Evolutionary conservation across 2,888 invertebrate genomes (phyloP).

Genomic region (Thymelicus lineola): DNA sequence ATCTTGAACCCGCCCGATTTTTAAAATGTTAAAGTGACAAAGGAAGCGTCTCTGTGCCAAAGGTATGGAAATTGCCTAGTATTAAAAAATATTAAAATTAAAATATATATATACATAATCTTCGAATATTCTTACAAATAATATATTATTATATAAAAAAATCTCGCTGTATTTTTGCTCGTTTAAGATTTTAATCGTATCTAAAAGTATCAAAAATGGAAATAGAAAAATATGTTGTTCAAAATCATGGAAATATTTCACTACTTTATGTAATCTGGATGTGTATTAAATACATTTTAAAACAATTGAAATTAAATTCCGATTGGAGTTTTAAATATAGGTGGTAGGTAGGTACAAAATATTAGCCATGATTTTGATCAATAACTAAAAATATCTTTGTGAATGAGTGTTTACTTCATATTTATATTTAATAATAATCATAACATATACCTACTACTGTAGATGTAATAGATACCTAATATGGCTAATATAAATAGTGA

Average conservation of each 20-base stretch:
- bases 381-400: background rate
- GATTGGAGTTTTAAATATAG: no score
- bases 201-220: constrained; percentile 8
- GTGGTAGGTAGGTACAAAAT: background rate
- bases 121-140: constrained; percentile 35
- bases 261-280: background rate
- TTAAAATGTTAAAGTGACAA: constrained; percentile 38
- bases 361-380: constrained; percentile 7
- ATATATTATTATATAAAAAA: constrained; percentile 1
- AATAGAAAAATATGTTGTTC: constrained; percentile 15
- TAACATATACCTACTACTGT: constrained; percentile 2
- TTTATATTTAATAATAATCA: background rate
- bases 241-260: constrained; percentile 3
- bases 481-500: background rate
- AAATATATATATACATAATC: constrained; percentile 19
- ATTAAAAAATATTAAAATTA: background rate
- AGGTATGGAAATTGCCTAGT: constrained; percentile 41
- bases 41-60: constrained; percentile 33
- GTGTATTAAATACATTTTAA: background rate
- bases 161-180: constrained; percentile 37
- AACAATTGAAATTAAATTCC: no score
- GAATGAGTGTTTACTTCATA: background rate
- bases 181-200: constrained; percentile 15
- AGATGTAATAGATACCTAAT: background rate
- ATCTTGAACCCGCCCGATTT: constrained; percentile 58